Conservation (phyloP, 2,888 invertebrate species). For the Watsonalla binaria region DNA sequence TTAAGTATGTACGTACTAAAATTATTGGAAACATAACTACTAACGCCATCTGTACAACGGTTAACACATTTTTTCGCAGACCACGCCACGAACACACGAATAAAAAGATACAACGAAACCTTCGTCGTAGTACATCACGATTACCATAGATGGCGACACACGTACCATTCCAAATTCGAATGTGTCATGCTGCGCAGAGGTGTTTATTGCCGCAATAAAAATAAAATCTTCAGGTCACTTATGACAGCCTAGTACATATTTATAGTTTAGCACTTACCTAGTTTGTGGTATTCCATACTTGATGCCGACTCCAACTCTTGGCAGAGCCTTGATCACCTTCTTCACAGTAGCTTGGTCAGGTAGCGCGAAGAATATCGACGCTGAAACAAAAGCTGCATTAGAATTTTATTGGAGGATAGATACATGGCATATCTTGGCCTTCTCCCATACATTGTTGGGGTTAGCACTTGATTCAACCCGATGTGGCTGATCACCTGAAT, state of each 20-base stretch:
- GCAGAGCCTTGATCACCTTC: constrained; percentile 98
- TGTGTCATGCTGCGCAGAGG: too few relatives aligned
- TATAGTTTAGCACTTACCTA: constrained; percentile 78
- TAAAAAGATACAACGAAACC: constrained; percentile 25
- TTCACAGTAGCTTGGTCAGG: constrained; percentile 98
- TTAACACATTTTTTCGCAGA: background rate
- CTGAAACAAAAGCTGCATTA: constrained; percentile 76
- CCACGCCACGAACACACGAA: constrained; percentile 21
- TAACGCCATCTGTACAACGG: constrained; percentile 27
- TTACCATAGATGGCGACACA: background rate
- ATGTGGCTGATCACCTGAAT: too few relatives aligned
- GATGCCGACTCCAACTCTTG: constrained; percentile 98
- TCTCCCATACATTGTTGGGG: too few relatives aligned
- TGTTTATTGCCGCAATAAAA: too few relatives aligned
- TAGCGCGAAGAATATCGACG: constrained; percentile 99
- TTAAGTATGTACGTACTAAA: too few relatives aligned
- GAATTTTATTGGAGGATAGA: background rate
- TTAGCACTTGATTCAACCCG: too few relatives aligned
- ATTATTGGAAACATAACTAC: background rate
- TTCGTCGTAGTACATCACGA: constrained; percentile 23
- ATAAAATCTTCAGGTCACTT: too few relatives aligned
- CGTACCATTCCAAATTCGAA: background rate
- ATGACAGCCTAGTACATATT: too few relatives aligned
- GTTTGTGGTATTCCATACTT: constrained; percentile 99
- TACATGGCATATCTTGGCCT: too few relatives aligned